Percentiles rank a stretch among this genome's conserved stretches.
Conservation (phyloP, 2,888 invertebrate genomes). For the Griposia aprilina region DNA sequence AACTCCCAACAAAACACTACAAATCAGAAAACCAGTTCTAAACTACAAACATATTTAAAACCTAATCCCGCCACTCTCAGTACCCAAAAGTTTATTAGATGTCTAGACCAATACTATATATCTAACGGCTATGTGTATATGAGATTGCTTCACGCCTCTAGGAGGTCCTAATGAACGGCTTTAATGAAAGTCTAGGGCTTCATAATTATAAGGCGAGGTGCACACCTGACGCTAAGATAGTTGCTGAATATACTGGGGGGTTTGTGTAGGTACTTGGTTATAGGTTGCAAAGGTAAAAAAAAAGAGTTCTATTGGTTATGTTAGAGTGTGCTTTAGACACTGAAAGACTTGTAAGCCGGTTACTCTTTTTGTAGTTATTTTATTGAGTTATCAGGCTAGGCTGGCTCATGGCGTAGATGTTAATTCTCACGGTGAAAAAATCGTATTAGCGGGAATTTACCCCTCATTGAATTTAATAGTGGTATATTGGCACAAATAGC, state of each 20-base stretch:
- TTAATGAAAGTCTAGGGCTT: constrained; percentile 60
- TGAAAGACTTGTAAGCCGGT: too few species aligned
- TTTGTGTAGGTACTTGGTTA: not conserved
- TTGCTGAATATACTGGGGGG: not conserved
- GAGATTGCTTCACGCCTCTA: constrained; percentile 29
- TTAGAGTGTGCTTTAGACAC: not conserved
- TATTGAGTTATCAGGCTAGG: too few species aligned
- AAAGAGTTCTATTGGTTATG: not conserved
- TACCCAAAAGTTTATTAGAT: constrained; percentile 39
- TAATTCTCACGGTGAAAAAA: too few species aligned
- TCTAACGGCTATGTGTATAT: constrained; percentile 24
- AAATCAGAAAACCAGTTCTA: constrained; percentile 13
- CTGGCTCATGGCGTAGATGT: too few species aligned
- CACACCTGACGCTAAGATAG: constrained; percentile 39
- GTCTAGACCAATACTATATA: constrained; percentile 53
- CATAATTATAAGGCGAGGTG: constrained; percentile 63
- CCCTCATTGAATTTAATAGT: too few species aligned
- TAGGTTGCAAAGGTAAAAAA: not conserved
- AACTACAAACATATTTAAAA: constrained; percentile 20
- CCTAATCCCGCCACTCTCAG: not conserved
- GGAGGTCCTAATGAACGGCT: constrained; percentile 56
- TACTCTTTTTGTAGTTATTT: not conserved
- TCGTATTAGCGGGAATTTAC: too few species aligned
- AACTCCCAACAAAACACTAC: not conserved
- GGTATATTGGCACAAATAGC: too few species aligned